A percentile compares a stretch with the other conserved stretches of the same genome.
Conservation (phyloP, 2,797 vertebrate species). For the Threskiornis aethiopicus region DNA sequence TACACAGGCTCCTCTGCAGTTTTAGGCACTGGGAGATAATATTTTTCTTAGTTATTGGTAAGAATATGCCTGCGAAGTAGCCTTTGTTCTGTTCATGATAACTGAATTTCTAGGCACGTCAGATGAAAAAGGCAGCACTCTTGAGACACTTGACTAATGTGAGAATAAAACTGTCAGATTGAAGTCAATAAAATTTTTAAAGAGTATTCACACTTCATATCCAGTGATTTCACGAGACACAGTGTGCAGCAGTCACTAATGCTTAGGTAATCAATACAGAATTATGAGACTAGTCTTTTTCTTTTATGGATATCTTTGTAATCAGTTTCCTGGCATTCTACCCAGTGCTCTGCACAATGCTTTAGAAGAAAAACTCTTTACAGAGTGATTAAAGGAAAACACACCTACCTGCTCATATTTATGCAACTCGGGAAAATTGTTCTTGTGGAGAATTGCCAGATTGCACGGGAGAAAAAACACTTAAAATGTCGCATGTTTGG, state of each 20-base stretch:
- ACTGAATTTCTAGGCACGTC: neutral
- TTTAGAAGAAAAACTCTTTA: neutral
- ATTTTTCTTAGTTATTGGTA: neutral
- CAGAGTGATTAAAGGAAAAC: neutral
- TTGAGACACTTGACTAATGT: neutral
- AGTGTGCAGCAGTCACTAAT: neutral
- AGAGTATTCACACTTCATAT: neutral
- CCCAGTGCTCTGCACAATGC: neutral
- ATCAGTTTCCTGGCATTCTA: neutral
- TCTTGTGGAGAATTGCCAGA: neutral
- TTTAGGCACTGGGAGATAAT: neutral
- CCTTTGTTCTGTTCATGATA: conserved; percentile 23
- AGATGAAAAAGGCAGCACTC: neutral
- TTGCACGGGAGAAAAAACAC: neutral
- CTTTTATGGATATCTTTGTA: neutral
- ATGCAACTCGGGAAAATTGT: neutral
- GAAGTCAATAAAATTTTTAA: conserved; percentile 29
- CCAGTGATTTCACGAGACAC: neutral
- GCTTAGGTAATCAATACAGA: conserved; percentile 12
- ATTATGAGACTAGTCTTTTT: conserved; percentile 28
- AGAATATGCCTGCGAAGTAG: neutral
- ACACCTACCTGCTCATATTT: neutral
- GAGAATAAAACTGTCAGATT: conserved; percentile 8
- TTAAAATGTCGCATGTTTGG: neutral
- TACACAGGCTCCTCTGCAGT: neutral